phyloP scores from a whole-genome alignment of 2,113 vertebrate species.

The Chascanopsetta lugubris region DNA sequence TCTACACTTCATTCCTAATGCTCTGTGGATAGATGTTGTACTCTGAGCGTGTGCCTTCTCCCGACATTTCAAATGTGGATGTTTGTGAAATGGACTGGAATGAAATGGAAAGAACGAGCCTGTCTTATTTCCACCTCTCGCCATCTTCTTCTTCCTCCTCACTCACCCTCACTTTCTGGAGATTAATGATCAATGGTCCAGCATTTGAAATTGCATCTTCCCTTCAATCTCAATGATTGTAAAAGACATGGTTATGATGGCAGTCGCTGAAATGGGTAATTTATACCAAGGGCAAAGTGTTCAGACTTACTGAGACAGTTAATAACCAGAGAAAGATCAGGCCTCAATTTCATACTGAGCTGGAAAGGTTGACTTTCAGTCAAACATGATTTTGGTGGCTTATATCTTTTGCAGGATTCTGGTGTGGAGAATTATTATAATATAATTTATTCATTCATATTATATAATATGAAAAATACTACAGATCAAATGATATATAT shows the following conservation, averaged over 20 bases:
- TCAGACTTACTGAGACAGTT: constrained; percentile 38
- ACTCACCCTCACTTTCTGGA: constrained; percentile 32
- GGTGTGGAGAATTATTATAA: no score
- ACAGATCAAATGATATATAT: no score
- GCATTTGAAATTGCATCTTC: constrained; percentile 38
- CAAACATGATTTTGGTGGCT: constrained; percentile 39
- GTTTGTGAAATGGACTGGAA: constrained; percentile 81
- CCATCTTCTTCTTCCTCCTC: constrained; percentile 35
- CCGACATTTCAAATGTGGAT: constrained; percentile 71
- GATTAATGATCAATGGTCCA: constrained; percentile 55
- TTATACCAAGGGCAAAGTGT: constrained; percentile 47
- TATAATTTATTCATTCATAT: no score
- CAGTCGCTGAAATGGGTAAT: constrained; percentile 47
- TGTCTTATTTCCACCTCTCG: constrained; percentile 61
- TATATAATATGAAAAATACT: no score
- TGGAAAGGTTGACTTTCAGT: constrained; percentile 45
- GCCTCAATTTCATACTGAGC: constrained; percentile 34
- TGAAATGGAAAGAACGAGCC: constrained; percentile 59
- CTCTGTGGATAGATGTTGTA: constrained; percentile 68
- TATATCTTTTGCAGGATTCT: constrained; percentile 28
- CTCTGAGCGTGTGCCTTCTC: constrained; percentile 55
- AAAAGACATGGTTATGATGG: constrained; percentile 57
- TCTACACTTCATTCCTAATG: constrained; percentile 60
- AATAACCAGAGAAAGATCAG: constrained; percentile 17
- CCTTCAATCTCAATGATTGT: constrained; percentile 37